Evolutionary conservation across 2,113 vertebrate species (phyloP), one percentile per base, ranked within the genome.

Genomic region (Thinocorus orbignyianus): DNA sequence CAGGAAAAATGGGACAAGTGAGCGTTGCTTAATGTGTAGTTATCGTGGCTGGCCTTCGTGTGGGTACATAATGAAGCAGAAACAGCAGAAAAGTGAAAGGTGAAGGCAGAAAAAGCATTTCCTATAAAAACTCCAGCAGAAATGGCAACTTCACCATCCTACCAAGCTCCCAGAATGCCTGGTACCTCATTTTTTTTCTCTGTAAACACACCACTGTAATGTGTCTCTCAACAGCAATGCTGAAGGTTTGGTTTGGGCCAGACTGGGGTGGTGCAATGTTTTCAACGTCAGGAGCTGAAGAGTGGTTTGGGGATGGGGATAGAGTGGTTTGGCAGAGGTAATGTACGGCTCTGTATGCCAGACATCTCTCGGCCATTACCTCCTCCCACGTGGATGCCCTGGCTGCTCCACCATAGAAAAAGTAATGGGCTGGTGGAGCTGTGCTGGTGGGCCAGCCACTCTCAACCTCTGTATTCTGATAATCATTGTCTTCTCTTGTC

Each of bases 361-460:
- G 49, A 28, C 19, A 33, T 55, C 73, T 68, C 25, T 20, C 44
- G 28, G 20, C 19, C 42, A 33, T 0, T 0, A 26, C 3, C 4
- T 44, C 41, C 35, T 91, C n/a, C 49, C 7, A 5, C 0, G 1
- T 41, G 7, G 30, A 25, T 28, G 31, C 24, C 19, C 39, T 23
- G 44, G 15, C 19, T 76, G 15, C 23, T 58, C 55, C 10, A 15
- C 17, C 24, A 73, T 37, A 52, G n/a, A 16, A n/a, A 86, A 64
- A 10, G 35, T 0, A 2, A 39, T 42, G 39, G n/a, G 28, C 10
- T 77, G 49, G 22, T 77, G 68, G 62, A 81, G 49, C 37, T 69
- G 28, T 55, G n/a, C 19, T 60, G 58, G 24, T 48, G 11, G 48
- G 9, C 33, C 39, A 87, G 33, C 5, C 35, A 33, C 44, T 71